These are phyloP conservation scores for Helicolenus hilgendorfi DNA, from an alignment of 2,797 vertebrate species.

Conservation along the genomic window DNA sequence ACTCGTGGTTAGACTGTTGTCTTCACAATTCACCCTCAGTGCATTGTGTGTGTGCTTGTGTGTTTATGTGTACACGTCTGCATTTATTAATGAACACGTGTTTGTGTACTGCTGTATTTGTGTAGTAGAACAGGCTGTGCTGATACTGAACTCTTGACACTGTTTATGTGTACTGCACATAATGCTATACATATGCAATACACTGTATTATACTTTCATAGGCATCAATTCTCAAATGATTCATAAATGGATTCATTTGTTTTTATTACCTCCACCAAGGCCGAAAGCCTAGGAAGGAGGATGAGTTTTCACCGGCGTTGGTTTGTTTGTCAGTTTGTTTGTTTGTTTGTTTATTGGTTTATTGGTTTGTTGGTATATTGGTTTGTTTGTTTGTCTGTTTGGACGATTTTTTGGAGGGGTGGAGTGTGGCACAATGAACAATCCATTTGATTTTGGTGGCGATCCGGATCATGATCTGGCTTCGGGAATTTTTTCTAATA, in stretches of 20 bases:
- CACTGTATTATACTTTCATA: neutral
- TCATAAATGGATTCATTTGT: slow-evolving; percentile 14
- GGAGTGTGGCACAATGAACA: too few species aligned
- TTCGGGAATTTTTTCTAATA: too few species aligned
- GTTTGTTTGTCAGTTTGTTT: too few species aligned
- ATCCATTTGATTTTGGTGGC: too few species aligned
- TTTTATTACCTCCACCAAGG: neutral
- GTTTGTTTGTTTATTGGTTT: too few species aligned
- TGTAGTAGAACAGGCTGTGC: neutral
- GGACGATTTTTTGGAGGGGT: too few species aligned
- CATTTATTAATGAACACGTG: slow-evolving; percentile 52
- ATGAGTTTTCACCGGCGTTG: too few species aligned
- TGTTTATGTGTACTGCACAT: slow-evolving; percentile 15
- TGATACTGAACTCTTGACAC: slow-evolving; percentile 38
- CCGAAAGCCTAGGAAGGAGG: too few species aligned
- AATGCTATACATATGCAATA: neutral
- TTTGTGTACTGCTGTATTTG: slow-evolving; percentile 33
- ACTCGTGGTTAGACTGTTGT: slow-evolving; percentile 19
- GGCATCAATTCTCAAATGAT: neutral
- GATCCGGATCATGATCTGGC: too few species aligned
- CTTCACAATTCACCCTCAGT: neutral
- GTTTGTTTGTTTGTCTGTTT: too few species aligned
- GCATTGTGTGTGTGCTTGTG: slow-evolving; percentile 3
- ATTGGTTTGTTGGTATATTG: too few species aligned
- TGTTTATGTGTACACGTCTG: neutral